These are phyloP conservation scores for Aricia agestis DNA, from an alignment of 1,140 invertebrate genomes.

Conservation along the genomic window DNA sequence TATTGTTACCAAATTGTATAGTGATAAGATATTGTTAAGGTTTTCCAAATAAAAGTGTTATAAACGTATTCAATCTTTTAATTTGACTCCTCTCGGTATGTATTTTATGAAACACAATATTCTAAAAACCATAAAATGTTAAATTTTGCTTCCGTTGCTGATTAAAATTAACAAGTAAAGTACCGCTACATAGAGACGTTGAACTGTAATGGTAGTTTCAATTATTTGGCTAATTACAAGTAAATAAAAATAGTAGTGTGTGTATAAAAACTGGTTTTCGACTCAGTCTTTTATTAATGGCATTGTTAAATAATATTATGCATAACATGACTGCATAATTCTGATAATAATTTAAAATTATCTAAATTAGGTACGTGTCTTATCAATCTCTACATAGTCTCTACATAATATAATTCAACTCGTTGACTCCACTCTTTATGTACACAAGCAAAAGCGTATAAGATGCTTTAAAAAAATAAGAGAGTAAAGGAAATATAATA, in stretches of 20 bases:
- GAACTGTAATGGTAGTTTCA: not conserved
- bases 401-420: not conserved
- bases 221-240: not conserved
- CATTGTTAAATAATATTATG: not conserved
- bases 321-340: not conserved
- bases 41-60: conserved; percentile 13
- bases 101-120: not conserved
- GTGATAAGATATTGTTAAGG: conserved; percentile 11
- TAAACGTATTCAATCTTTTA: conserved; percentile 8
- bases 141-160: not conserved
- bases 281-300: not conserved
- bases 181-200: too few relatives aligned
- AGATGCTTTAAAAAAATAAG: not conserved
- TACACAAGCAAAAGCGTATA: not conserved
- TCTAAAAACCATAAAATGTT: too few relatives aligned
- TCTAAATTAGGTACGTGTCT: not conserved
- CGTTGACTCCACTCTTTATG: not conserved
- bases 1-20: conserved; percentile 3
- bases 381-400: not conserved
- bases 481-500: too few relatives aligned
- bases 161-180: too few relatives aligned
- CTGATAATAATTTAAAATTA: not conserved
- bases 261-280: not conserved
- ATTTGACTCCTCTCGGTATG: conserved; percentile 13
- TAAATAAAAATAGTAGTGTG: not conserved